phyloP scores from a whole-genome alignment of 2,797 vertebrate genomes.

The Fringilla coelebs region DNA sequence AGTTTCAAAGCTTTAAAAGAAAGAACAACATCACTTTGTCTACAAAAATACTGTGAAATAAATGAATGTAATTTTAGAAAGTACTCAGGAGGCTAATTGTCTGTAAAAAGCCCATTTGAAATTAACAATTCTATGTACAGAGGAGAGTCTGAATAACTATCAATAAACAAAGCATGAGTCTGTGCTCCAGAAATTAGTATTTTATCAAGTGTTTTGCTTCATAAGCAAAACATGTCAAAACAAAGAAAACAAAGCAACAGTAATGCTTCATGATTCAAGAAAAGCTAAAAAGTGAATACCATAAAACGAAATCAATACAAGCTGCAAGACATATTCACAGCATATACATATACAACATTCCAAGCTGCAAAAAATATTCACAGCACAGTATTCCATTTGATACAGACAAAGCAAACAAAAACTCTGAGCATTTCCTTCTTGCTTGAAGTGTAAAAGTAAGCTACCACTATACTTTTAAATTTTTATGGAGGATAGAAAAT shows the following conservation, averaged over 20 bases:
- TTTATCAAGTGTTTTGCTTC: slow-evolving; percentile 40
- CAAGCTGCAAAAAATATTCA: background rate
- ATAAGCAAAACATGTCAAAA: slow-evolving; percentile 44
- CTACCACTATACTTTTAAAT: background rate
- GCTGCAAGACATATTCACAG: background rate
- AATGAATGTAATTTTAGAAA: background rate
- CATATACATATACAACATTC: background rate
- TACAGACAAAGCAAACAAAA: background rate
- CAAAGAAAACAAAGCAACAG: slow-evolving; percentile 26
- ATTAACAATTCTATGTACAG: background rate
- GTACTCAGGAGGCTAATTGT: background rate
- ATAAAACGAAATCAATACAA: background rate
- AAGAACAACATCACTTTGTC: background rate
- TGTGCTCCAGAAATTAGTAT: slow-evolving; percentile 9
- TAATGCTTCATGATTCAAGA: background rate
- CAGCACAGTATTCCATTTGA: background rate
- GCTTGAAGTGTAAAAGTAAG: background rate
- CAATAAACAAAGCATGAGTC: background rate
- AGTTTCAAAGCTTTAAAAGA: background rate
- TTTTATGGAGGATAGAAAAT: background rate
- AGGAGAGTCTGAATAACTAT: background rate
- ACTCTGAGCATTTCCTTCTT: background rate
- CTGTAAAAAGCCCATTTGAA: background rate
- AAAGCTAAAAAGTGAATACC: background rate
- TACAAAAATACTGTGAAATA: background rate